These are phyloP conservation scores for Brotula barbata DNA, from an alignment of 2,797 vertebrate genomes.

Conservation along the genomic window DNA sequence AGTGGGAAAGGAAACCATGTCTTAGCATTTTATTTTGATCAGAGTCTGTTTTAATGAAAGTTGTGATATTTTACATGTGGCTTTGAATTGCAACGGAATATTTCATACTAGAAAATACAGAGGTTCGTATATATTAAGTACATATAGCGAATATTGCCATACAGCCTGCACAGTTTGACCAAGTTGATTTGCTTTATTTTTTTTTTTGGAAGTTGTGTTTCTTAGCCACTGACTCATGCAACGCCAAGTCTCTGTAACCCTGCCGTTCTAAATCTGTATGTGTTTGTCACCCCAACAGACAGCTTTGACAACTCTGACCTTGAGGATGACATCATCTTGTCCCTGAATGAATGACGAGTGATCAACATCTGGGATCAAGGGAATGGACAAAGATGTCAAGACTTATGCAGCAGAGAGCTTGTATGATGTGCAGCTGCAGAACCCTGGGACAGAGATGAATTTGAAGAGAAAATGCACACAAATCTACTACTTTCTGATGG, in stretches of 20 bases:
- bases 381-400: slow-evolving; percentile 42
- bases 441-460: slow-evolving; percentile 10
- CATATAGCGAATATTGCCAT: no score
- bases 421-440: slow-evolving; percentile 42
- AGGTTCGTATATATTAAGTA: no score
- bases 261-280: slow-evolving; percentile 31
- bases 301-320: slow-evolving; percentile 96
- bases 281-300: slow-evolving; percentile 82
- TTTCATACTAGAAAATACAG: no score
- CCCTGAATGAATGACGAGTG: slow-evolving; percentile 81
- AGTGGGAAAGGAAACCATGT: no score
- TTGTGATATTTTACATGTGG: no score
- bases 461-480: slow-evolving; percentile 32
- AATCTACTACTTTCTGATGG: slow-evolving; percentile 31
- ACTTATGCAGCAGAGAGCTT: slow-evolving; percentile 34
- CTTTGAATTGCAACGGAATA: no score
- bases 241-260: slow-evolving; percentile 18
- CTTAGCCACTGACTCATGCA: slow-evolving; percentile 33
- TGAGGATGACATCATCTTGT: slow-evolving; percentile 98
- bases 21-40: no score
- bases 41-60: no score
- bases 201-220: slow-evolving; percentile 31
- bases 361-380: slow-evolving; percentile 8
- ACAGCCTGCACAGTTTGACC: slow-evolving; percentile 12
- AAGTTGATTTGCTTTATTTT: slow-evolving; percentile 35